Evolutionary conservation across 2,888 invertebrate species (phyloP).

Genomic region (Hesperia comma): DNA sequence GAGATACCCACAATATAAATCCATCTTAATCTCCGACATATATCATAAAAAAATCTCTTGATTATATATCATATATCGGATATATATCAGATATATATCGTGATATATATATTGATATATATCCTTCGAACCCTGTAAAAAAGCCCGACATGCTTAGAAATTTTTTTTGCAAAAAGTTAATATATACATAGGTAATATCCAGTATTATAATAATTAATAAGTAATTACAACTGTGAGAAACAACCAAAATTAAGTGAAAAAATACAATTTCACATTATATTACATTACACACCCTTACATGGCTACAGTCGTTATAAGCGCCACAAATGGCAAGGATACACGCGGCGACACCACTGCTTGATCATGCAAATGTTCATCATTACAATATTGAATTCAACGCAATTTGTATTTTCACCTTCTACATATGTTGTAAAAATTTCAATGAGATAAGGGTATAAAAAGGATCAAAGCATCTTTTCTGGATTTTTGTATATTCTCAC

Average conservation of each 20-base stretch:
- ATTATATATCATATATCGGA: too few relatives aligned
- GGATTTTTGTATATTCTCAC: too few relatives aligned
- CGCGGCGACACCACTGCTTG: constrained; percentile 51
- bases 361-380: constrained; percentile 66
- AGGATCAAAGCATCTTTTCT: background rate
- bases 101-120: too few relatives aligned
- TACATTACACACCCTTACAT: constrained; percentile 56
- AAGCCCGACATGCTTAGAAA: too few relatives aligned
- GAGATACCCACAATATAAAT: too few relatives aligned
- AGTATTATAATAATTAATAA: too few relatives aligned
- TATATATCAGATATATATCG: too few relatives aligned
- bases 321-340: constrained; percentile 60
- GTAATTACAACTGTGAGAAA: constrained; percentile 2
- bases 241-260: constrained; percentile 21
- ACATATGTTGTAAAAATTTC: constrained; percentile 13
- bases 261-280: constrained; percentile 2
- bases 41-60: too few relatives aligned
- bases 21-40: too few relatives aligned
- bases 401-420: constrained; percentile 59
- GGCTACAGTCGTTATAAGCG: constrained; percentile 58
- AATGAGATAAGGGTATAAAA: constrained; percentile 9
- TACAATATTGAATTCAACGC: constrained; percentile 56
- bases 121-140: too few relatives aligned
- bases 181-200: too few relatives aligned
- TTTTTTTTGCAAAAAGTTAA: too few relatives aligned